Evolutionary conservation across 2,797 vertebrate genomes (phyloP), one percentile per base, ranked within the genome.

Genomic region (Esox lucius): DNA sequence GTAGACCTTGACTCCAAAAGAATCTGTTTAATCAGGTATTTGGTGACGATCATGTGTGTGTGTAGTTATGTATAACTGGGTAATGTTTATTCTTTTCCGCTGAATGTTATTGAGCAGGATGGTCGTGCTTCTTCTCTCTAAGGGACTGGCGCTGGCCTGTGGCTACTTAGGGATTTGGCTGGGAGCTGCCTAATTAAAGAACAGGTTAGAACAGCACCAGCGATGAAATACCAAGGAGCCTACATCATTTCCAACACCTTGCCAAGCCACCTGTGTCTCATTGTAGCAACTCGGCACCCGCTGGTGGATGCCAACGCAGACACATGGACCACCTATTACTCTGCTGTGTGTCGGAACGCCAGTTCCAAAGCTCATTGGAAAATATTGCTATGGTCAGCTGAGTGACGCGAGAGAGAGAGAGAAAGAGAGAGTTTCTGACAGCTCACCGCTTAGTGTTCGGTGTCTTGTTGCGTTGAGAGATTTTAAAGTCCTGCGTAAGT

Each of bases 181-280:
- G 49, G 42, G 64, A 73, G 49, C 71, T 70, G 62, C 42, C 16
- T 64, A 72, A 35, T 78, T 74, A 75, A 71, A 72, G 42, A 75
- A 51, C 22, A 68, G 64, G 73, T 51, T 39, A 2, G 19, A n/a
- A 26, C n/a, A 48, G n/a, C 62, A 66, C 68, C 68, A 75, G 42
- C 72, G 77, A 51, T 31, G 17, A 26, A 22, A 28, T 62, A 35
- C 4, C 70, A 70, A n/a, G 65, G 28, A 70, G 19, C 35, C 62
- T 72, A 22, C 66, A 48, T 17, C n/a, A 13, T 17, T 19, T 72
- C 48, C 49, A 59, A 56, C 75, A 56, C n/a, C 72, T 4, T 62
- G 42, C 19, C 56, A 61, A 59, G n/a, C 53, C 42, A 12, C 71
- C 59, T 75, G 59, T 33, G 75, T 48, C 65, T 26, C 26, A 26